Evolutionary conservation across 2,113 vertebrate species (phyloP), one percentile per base, ranked within the genome.

Genomic region (Corythoichthys intestinalis): DNA sequence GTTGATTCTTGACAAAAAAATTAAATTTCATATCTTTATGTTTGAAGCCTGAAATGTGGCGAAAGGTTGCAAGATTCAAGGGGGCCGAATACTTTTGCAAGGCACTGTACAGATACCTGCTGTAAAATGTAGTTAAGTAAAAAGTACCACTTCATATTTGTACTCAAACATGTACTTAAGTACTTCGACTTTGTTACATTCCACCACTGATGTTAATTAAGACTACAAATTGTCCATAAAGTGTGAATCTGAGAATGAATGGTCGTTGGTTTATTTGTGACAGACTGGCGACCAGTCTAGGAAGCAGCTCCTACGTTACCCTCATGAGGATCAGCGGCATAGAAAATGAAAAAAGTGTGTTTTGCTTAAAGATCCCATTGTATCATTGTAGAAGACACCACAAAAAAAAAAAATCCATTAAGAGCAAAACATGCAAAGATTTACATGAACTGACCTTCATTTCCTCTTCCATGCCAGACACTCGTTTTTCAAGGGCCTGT

Each of bases 381-480:
- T 69, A 44, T 78, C 71, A 48, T 69, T 52, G 68, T 39, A 20
- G 13, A 44, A 61, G 59, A 73, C 28, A 70, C 13, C 15, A 47
- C 4, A n/a, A n/a, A n/a, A n/a, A 28, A 10, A 60, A 52, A 34
- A 81, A 75, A 64, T n/a, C 44, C n/a, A n/a, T 65, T 20, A 72
- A 35, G 34, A 47, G 41, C 11, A 39, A 60, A 38, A 39, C 9
- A 20, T 10, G 7, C 15, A 35, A 4, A 65, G 63, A 53, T 38
- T 66, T 50, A 28, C 47, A 58, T 38, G 20, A 17, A 84, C 80
- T 84, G 72, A 98, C 97, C 96, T 99, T 98, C 86, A 99, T 83
- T 75, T 98, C 96, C 67, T 96, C 96, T 69, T 98, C 96, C 97
- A 99, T 98, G 85, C 96, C 94, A 3, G 96, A 96, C 74, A 98